Conservation (phyloP, 2,113 vertebrate species). For the Microtus pennsylvanicus region DNA sequence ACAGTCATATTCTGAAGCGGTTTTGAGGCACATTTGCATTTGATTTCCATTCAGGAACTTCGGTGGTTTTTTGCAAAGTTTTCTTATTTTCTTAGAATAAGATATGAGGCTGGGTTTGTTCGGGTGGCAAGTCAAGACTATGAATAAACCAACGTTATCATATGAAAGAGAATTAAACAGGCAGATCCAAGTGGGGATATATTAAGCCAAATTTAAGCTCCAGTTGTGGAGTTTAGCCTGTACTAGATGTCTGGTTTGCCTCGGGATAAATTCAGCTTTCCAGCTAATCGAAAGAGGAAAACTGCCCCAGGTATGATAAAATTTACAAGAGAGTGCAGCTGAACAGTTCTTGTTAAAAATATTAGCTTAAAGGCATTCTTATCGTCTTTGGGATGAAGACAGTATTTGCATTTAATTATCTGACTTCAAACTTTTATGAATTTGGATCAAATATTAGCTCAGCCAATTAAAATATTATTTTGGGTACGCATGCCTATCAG, state of each 20-base stretch:
- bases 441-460: constrained; percentile 83
- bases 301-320: constrained; percentile 92
- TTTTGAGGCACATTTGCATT: constrained; percentile 75
- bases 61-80: constrained; percentile 81
- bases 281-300: constrained; percentile 88
- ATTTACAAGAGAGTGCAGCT: constrained; percentile 91
- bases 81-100: constrained; percentile 85
- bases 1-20: constrained; percentile 73
- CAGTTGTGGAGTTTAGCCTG: constrained; percentile 93
- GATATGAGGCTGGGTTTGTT: constrained; percentile 84
- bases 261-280: constrained; percentile 91
- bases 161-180: constrained; percentile 94
- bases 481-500: constrained; percentile 24
- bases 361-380: constrained; percentile 91
- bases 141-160: constrained; percentile 88
- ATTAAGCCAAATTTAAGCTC: constrained; percentile 95
- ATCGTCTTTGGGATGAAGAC: constrained; percentile 85
- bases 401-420: constrained; percentile 91
- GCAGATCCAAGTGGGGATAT: constrained; percentile 94
- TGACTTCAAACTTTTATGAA: constrained; percentile 87
- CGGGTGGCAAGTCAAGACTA: constrained; percentile 86
- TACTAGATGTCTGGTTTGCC: constrained; percentile 92
- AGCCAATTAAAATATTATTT: constrained; percentile 81
- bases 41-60: constrained; percentile 83
- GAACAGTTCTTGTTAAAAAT: constrained; percentile 91